phyloP scores from a whole-genome alignment of 2,797 vertebrate species.

The Acanthis flammea region DNA sequence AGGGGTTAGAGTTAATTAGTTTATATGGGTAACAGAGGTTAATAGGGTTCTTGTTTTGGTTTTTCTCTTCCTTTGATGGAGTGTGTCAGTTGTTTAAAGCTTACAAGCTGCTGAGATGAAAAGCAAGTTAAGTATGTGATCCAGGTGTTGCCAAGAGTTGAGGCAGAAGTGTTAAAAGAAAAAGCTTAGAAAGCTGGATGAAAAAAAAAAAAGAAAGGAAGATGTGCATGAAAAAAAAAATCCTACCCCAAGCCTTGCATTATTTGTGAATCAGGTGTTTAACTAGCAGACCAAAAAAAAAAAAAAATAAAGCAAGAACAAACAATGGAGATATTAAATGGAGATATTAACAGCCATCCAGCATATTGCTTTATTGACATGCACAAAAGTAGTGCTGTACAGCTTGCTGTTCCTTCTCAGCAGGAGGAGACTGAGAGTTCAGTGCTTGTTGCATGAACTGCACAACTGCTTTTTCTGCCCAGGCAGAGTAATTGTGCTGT shows the following conservation, averaged over 20 bases:
- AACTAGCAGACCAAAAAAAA: not conserved
- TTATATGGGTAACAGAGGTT: constrained; percentile 47
- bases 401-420: not conserved
- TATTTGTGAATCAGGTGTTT: not conserved
- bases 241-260: not conserved
- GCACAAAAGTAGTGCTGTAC: not conserved
- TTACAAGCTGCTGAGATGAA: constrained; percentile 67
- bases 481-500: not conserved
- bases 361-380: not conserved
- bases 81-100: constrained; percentile 58
- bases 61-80: constrained; percentile 54
- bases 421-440: not conserved
- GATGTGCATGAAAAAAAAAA: not conserved
- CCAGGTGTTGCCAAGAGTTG: constrained; percentile 32
- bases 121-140: constrained; percentile 51
- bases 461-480: not conserved
- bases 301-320: not conserved
- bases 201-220: not conserved
- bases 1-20: constrained; percentile 52
- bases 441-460: not conserved
- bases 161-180: constrained; percentile 16
- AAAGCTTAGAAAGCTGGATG: not conserved
- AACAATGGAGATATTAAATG: not conserved
- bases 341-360: not conserved
- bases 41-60: constrained; percentile 65